Conservation (phyloP, 1,140 invertebrate species). For the Paracyclopina nana region DNA sequence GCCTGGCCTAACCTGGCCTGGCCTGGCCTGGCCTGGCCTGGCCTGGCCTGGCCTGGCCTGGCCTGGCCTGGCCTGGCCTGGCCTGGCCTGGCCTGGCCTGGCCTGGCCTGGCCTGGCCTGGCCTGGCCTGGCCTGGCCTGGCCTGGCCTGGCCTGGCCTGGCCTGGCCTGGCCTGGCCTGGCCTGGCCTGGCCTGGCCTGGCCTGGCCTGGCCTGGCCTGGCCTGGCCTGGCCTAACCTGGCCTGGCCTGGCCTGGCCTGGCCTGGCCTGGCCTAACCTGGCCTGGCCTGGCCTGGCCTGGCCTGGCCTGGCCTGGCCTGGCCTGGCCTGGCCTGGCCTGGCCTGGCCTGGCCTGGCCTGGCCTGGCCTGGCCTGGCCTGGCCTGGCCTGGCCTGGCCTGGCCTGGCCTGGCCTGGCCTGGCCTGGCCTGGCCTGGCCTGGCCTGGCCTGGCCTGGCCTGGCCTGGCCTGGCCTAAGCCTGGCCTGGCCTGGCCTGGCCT, state of each 20-base stretch:
- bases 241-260: slow-evolving; percentile 18
- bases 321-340: slow-evolving; percentile 13
- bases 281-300: slow-evolving; percentile 9
- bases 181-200: slow-evolving; percentile 18
- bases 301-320: slow-evolving; percentile 11
- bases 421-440: slow-evolving; percentile 21
- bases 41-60: slow-evolving; percentile 17
- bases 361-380: slow-evolving; percentile 21
- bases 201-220: slow-evolving; percentile 19
- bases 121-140: slow-evolving; percentile 21
- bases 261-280: slow-evolving; percentile 14
- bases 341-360: slow-evolving; percentile 20
- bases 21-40: slow-evolving; percentile 17
- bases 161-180: slow-evolving; percentile 20
- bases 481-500: slow-evolving; percentile 21
- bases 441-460: slow-evolving; percentile 20
- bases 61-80: slow-evolving; percentile 21
- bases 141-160: slow-evolving; percentile 21
- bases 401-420: slow-evolving; percentile 20
- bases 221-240: slow-evolving; percentile 19
- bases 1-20: slow-evolving; percentile 17
- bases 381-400: slow-evolving; percentile 19
- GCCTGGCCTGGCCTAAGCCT: slow-evolving; percentile 20
- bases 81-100: slow-evolving; percentile 19
- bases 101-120: slow-evolving; percentile 21